Percentiles rank a stretch among this genome's conserved stretches.
phyloP scores from a whole-genome alignment of 1,140 invertebrate genomes.

The Forficula auricularia region DNA sequence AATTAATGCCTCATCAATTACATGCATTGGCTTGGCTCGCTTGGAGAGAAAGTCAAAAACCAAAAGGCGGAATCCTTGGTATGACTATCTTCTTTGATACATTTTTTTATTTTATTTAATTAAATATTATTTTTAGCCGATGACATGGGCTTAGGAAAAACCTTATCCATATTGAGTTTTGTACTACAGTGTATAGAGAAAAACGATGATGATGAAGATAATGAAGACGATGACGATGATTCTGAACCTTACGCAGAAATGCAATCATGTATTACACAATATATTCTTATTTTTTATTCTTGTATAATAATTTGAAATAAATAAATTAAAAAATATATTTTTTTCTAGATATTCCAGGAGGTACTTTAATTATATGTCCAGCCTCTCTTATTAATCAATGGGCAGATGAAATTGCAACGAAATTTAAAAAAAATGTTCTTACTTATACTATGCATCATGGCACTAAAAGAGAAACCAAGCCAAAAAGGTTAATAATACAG shows the following conservation, averaged over 20 bases:
- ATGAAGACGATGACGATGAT: slow-evolving; percentile 24
- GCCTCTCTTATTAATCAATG: slow-evolving; percentile 72
- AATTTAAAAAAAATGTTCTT: slow-evolving; percentile 40
- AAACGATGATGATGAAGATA: slow-evolving; percentile 17
- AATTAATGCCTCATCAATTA: slow-evolving; percentile 71
- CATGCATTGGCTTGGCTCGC: slow-evolving; percentile 72
- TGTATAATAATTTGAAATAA: slow-evolving; percentile 2
- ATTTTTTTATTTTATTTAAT: slow-evolving; percentile 8
- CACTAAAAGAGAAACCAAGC: slow-evolving; percentile 42
- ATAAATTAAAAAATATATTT: background rate
- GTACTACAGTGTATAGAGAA: slow-evolving; percentile 31
- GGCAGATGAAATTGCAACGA: slow-evolving; percentile 57
- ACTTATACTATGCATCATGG: slow-evolving; percentile 65
- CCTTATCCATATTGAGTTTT: slow-evolving; percentile 77
- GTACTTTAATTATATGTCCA: slow-evolving; percentile 77
- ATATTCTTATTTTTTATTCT: slow-evolving; percentile 3
- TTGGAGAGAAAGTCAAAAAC: slow-evolving; percentile 72
- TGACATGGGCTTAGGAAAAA: slow-evolving; percentile 92
- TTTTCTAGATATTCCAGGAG: slow-evolving; percentile 26
- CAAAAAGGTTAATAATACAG: slow-evolving; percentile 37
- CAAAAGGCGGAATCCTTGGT: slow-evolving; percentile 59
- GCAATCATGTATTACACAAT: no score
- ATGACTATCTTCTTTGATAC: slow-evolving; percentile 9
- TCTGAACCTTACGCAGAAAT: no score
- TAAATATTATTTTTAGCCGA: slow-evolving; percentile 42